Evolutionary conservation across 2,113 vertebrate species (phyloP), one percentile per base, ranked within the genome.

Genomic region (Scomber colias): DNA sequence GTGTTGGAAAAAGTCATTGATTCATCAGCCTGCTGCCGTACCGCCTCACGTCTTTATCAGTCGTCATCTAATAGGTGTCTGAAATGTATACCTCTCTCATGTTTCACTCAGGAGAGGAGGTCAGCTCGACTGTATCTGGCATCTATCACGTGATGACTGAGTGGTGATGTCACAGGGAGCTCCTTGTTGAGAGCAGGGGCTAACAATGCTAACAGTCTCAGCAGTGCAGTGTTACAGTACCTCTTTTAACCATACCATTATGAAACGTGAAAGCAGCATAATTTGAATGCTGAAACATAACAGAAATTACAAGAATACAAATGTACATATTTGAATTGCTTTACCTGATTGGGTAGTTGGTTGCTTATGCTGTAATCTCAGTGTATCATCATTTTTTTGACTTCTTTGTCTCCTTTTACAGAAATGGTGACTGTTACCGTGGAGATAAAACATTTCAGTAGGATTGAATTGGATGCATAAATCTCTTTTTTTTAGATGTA

Each of bases 1-100:
- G 24, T 27, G 21, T 21, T 21, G 24, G 21, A 62, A 67, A 64
- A 51, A 77, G 14, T 71, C 46, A 87, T 21, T 77, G 79, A 86
- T 86, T 87, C 79, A 82, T 87, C 77, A 64, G 49, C 4, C 27
- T 62, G 48, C 79, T 55, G 71, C 69, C 45, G n/a, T 46, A 48
- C 48, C 15, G 24, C 48, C 55, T 60, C 31, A 3, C 8, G 27
- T 85, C 72, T 85, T 87, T 75, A 87, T 89, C 75, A 44, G 73
- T 72, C 55, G 35, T 75, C 63, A 71, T 88, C 73, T 90, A 81
- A 89, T 70, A 75, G 78, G 76, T 72, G 14, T 73, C 71, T 88
- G 80, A 85, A 89, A 77, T 19, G 3, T 59, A 85, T n/a, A 87
- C 53, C 48, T 62, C 72, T 56, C 62, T 71, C 75, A 50, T 87